Evolutionary conservation across 1,140 invertebrate species (phyloP).

Genomic region (Leptinotarsa lineolata): DNA sequence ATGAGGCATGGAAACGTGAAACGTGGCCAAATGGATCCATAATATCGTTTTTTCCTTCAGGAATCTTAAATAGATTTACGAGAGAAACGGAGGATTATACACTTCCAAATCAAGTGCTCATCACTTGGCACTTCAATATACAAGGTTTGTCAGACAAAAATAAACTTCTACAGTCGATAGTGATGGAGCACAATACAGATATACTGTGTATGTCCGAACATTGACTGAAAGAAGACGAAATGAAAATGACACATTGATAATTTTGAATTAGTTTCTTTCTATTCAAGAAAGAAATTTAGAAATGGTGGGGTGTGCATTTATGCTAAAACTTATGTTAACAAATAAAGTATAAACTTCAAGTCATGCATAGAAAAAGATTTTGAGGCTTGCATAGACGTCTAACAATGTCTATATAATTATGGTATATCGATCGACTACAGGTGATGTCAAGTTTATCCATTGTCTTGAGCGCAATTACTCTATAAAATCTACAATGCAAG

Average conservation of each 20-base stretch:
- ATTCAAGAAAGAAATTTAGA: slow-evolving; percentile 17
- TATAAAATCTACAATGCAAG: background rate
- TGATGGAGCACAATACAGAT: slow-evolving; percentile 15
- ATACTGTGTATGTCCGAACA: slow-evolving; percentile 12
- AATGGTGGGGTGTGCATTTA: slow-evolving; percentile 12
- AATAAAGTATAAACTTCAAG: slow-evolving; percentile 13
- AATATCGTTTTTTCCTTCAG: slow-evolving; percentile 15
- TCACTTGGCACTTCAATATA: slow-evolving; percentile 6
- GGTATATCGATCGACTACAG: background rate
- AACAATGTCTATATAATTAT: background rate
- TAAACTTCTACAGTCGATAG: slow-evolving; percentile 11
- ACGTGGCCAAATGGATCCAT: slow-evolving; percentile 20
- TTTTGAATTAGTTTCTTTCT: slow-evolving; percentile 15
- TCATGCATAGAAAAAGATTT: slow-evolving; percentile 14
- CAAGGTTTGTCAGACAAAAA: slow-evolving; percentile 13
- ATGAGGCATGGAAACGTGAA: slow-evolving; percentile 11
- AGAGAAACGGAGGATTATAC: background rate
- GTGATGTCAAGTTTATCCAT: slow-evolving; percentile 4
- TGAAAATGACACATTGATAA: slow-evolving; percentile 18
- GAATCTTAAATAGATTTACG: slow-evolving; percentile 8
- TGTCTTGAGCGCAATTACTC: slow-evolving; percentile 15
- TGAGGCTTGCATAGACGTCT: slow-evolving; percentile 5
- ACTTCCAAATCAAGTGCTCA: slow-evolving; percentile 10
- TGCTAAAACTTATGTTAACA: slow-evolving; percentile 10
- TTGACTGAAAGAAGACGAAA: slow-evolving; percentile 16